Conservation (phyloP, 1,140 invertebrate genomes). For the Drosophila pseudoananassae region DNA sequence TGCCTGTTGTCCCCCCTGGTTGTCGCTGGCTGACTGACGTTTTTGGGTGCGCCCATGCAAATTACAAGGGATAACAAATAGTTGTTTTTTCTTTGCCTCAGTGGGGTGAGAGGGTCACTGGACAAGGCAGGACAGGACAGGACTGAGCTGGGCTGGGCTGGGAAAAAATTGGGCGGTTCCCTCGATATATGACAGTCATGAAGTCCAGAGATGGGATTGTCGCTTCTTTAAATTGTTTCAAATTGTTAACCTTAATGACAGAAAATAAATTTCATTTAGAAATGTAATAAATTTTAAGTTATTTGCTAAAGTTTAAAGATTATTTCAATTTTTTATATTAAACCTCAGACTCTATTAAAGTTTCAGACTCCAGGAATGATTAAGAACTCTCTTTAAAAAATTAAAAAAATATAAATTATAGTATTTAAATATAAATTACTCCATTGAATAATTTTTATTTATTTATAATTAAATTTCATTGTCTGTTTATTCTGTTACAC, state of each 20-base stretch:
- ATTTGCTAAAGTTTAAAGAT: too few species aligned
- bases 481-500: too few species aligned
- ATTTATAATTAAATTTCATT: too few species aligned
- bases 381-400: too few species aligned
- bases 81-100: slow-evolving; percentile 11
- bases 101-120: not conserved
- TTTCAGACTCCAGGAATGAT: too few species aligned
- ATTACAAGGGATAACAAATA: slow-evolving; percentile 70
- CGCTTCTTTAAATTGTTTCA: not conserved
- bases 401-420: too few species aligned
- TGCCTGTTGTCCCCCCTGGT: not conserved
- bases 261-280: not conserved
- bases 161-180: not conserved
- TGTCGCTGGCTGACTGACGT: slow-evolving; percentile 21
- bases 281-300: not conserved
- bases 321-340: too few species aligned
- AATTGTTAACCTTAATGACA: not conserved
- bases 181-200: not conserved
- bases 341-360: too few species aligned
- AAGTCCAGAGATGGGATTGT: slow-evolving; percentile 2
- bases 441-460: too few species aligned
- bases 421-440: too few species aligned
- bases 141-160: not conserved
- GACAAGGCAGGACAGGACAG: not conserved
- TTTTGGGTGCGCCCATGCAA: slow-evolving; percentile 62